Evolutionary conservation across 2,113 vertebrate species (phyloP).

Genomic region (Hippoglossus stenolepis): DNA sequence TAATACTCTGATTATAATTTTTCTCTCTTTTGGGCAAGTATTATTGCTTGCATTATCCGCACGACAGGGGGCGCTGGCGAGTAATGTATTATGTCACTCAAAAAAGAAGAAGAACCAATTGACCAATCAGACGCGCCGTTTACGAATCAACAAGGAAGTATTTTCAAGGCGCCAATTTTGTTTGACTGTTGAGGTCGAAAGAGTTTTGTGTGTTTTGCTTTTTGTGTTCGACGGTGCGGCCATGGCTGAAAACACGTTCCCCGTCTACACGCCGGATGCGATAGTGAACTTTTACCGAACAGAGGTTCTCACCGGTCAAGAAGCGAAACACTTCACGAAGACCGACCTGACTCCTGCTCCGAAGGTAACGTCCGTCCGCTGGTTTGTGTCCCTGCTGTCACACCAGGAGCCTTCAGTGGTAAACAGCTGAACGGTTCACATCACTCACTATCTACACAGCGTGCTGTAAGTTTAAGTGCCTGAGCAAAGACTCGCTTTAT

Average conservation of each 20-base stretch:
- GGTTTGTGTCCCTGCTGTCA: not conserved
- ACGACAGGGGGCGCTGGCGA: not conserved
- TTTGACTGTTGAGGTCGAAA: rapidly evolving
- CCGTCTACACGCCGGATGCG: conserved; percentile 75
- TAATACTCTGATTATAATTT: too few relatives aligned
- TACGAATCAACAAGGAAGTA: conserved; percentile 34
- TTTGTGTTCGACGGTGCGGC: not conserved
- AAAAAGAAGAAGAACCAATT: conserved; percentile 25
- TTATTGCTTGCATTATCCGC: not conserved
- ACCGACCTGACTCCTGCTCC: conserved; percentile 78
- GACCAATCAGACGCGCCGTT: conserved; percentile 38
- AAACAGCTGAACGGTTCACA: too few relatives aligned
- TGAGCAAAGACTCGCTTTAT: too few relatives aligned
- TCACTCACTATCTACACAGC: too few relatives aligned
- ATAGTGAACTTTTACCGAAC: conserved; percentile 81
- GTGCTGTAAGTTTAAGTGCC: too few relatives aligned
- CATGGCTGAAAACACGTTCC: conserved; percentile 83
- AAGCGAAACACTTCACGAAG: conserved; percentile 83
- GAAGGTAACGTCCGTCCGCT: conserved; percentile 73
- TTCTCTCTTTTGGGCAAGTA: not conserved
- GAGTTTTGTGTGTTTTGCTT: not conserved
- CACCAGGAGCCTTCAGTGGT: not conserved
- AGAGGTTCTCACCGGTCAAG: conserved; percentile 80
- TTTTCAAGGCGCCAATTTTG: conserved; percentile 63
- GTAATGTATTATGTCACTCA: rapidly evolving